Percentiles rank a stretch among this genome's conserved stretches.
Evolutionary conservation across 2,113 vertebrate genomes (phyloP).

Genomic region (Eulemur rufifrons): DNA sequence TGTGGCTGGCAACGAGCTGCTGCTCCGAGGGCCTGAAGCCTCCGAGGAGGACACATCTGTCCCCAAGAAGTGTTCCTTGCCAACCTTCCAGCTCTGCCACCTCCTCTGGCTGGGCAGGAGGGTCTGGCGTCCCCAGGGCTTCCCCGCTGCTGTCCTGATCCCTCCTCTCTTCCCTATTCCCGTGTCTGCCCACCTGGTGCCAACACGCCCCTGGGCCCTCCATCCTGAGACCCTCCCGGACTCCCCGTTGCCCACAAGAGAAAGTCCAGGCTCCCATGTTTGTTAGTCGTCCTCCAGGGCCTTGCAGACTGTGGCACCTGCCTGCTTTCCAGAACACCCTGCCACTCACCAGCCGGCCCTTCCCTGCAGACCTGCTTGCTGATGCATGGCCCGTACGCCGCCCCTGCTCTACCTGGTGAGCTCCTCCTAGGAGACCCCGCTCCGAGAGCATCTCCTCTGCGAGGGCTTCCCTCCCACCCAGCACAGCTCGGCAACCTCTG

Average conservation of each 20-base stretch:
- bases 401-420: background rate
- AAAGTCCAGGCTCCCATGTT: background rate
- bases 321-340: background rate
- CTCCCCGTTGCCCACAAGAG: background rate
- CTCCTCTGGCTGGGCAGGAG: too few species aligned
- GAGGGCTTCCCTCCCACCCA: background rate
- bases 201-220: too few species aligned
- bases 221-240: background rate
- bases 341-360: background rate
- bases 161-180: background rate
- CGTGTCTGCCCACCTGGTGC: background rate
- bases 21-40: background rate
- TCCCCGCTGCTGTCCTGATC: background rate
- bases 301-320: background rate
- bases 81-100: background rate
- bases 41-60: background rate
- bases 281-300: background rate
- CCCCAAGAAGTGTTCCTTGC: background rate
- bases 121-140: background rate
- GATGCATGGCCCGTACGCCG: background rate
- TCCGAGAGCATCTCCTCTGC: background rate
- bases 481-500: background rate
- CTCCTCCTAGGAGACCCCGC: background rate
- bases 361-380: rapidly evolving
- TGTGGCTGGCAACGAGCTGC: background rate